Percentiles rank a stretch among this genome's conserved stretches.
phyloP scores from a whole-genome alignment of 2,797 vertebrate genomes.

The Aulostomus chinensis region DNA sequence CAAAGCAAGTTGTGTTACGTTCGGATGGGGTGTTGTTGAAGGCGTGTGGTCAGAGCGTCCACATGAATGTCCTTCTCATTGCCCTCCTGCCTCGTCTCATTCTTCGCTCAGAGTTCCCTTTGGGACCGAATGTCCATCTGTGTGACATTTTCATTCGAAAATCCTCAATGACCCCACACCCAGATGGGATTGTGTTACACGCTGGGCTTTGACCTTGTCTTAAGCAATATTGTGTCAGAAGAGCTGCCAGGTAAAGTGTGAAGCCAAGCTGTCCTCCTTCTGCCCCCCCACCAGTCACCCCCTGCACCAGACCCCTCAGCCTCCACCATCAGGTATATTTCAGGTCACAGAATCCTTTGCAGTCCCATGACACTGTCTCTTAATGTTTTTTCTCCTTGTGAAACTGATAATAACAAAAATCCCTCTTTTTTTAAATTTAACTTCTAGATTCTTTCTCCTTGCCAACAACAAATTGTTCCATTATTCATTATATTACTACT shows the following conservation, averaged over 20 bases:
- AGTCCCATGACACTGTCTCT: constrained; percentile 8
- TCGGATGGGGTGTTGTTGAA: constrained; percentile 6
- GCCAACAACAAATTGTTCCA: too few species aligned
- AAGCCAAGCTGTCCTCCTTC: constrained; percentile 52
- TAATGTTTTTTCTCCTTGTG: constrained; percentile 26
- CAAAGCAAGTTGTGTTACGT: constrained; percentile 11
- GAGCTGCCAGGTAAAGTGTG: constrained; percentile 58
- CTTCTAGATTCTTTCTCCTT: too few species aligned
- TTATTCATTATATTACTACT: too few species aligned
- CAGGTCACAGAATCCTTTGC: constrained; percentile 43
- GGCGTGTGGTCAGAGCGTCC: constrained; percentile 33
- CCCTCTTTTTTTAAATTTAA: too few species aligned
- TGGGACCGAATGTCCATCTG: constrained; percentile 45
- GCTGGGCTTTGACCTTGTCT: constrained; percentile 72
- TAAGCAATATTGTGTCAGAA: constrained; percentile 56
- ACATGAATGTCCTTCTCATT: constrained; percentile 27
- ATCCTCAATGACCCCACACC: constrained; percentile 43
- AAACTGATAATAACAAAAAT: constrained; percentile 32
- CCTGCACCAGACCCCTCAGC: constrained; percentile 22
- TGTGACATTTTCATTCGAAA: constrained; percentile 64
- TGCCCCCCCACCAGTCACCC: constrained; percentile 33
- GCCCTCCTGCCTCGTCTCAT: constrained; percentile 18
- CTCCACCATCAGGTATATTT: constrained; percentile 36
- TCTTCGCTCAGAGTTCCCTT: constrained; percentile 20
- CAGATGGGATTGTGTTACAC: constrained; percentile 63